Evolutionary conservation across 2,797 vertebrate genomes (phyloP).

Genomic region (Lacerta bilineata): DNA sequence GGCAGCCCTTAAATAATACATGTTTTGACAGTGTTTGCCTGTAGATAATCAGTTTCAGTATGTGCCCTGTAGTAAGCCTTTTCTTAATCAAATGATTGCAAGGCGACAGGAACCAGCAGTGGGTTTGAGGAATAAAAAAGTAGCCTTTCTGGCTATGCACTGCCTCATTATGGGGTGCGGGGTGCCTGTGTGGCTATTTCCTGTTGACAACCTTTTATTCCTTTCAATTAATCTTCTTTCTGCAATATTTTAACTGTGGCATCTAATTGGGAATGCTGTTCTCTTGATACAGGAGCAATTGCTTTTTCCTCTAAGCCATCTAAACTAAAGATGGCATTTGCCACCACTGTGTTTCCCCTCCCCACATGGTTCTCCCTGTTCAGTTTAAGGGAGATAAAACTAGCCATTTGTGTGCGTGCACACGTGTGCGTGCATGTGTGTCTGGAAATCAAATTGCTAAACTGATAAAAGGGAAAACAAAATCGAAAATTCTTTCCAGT

Average conservation of each 20-base stretch:
- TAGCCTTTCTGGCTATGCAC: background rate
- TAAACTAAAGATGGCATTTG: slow-evolving; percentile 51
- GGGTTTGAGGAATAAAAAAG: slow-evolving; percentile 1
- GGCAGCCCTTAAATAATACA: slow-evolving; percentile 38
- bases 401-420: slow-evolving; percentile 26
- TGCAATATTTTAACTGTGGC: slow-evolving; percentile 37
- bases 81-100: background rate
- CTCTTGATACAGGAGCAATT: slow-evolving; percentile 26
- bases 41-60: background rate
- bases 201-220: slow-evolving; percentile 24
- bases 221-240: slow-evolving; percentile 37
- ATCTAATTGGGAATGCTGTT: slow-evolving; percentile 47
- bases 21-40: slow-evolving; percentile 32
- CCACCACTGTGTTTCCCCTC: slow-evolving; percentile 46
- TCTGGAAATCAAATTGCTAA: slow-evolving; percentile 60
- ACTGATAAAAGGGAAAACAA: slow-evolving; percentile 67
- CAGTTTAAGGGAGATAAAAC: slow-evolving; percentile 55
- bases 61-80: background rate
- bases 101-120: background rate
- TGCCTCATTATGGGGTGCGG: background rate
- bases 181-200: background rate
- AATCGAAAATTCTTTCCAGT: too few relatives aligned
- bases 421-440: too few relatives aligned
- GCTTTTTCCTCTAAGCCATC: slow-evolving; percentile 15
- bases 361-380: background rate